Percentiles rank a stretch among this genome's conserved stretches.
Evolutionary conservation across 2,113 vertebrate species (phyloP).

Genomic region (Sylvicapra grimmia): DNA sequence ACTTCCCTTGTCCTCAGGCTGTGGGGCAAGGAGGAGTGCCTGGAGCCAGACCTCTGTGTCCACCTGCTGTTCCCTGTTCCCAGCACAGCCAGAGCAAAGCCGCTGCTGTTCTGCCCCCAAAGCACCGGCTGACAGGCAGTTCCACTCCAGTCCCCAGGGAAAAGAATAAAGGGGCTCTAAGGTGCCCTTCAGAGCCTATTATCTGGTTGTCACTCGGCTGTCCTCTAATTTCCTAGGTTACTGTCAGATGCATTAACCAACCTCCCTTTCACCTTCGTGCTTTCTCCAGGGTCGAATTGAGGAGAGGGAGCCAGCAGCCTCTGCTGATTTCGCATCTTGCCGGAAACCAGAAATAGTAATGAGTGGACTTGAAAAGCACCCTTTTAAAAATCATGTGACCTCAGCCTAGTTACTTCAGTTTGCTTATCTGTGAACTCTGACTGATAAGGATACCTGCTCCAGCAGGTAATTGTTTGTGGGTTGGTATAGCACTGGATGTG

Average conservation of each 20-base stretch:
- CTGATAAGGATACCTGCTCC: neutral
- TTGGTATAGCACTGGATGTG: neutral
- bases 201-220: neutral
- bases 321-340: neutral
- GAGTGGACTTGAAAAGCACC: neutral
- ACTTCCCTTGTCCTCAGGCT: too few species aligned
- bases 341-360: neutral
- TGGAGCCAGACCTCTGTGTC: too few species aligned
- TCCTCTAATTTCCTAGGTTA: neutral
- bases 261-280: neutral
- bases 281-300: neutral
- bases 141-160: neutral
- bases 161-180: neutral
- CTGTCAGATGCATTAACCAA: neutral
- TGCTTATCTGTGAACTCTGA: neutral
- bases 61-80: too few species aligned
- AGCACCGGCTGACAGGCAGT: neutral
- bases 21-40: too few species aligned
- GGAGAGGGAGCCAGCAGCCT: neutral
- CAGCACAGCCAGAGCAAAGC: too few species aligned
- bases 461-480: neutral
- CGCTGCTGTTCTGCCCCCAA: too few species aligned
- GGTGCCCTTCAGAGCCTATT: neutral
- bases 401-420: neutral
- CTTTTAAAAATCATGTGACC: neutral